Conservation (phyloP, 2,888 invertebrate species). For the Ormyrus thymus region DNA sequence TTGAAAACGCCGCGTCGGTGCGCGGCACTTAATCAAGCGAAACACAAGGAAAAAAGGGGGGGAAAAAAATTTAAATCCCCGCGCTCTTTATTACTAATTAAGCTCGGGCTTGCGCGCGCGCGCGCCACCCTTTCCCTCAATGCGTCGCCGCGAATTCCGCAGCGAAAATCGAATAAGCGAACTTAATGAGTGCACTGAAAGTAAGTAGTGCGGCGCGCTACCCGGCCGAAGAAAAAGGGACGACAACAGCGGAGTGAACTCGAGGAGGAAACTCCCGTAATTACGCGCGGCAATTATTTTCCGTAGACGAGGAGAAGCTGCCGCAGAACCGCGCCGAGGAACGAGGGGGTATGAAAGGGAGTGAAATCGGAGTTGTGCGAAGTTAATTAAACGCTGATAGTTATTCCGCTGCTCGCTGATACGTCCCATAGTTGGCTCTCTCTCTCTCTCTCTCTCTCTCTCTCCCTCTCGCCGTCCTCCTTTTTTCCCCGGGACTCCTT, state of each 20-base stretch:
- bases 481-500: no score
- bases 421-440: not conserved
- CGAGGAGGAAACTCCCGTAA: constrained; percentile 62
- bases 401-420: constrained; percentile 51
- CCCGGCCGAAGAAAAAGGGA: constrained; percentile 19
- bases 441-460: constrained; percentile 7
- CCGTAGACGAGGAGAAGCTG: constrained; percentile 55
- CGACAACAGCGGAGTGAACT: constrained; percentile 29
- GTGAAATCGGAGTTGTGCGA: constrained; percentile 64
- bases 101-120: not conserved
- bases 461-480: not conserved
- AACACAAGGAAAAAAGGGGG: not conserved
- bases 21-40: constrained; percentile 35
- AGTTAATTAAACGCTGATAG: constrained; percentile 68
- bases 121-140: not conserved
- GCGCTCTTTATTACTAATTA: constrained; percentile 45
- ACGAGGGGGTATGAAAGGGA: constrained; percentile 38
- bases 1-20: constrained; percentile 35
- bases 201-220: not conserved
- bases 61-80: not conserved
- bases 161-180: constrained; percentile 11
- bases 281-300: constrained; percentile 68
- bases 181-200: constrained; percentile 20
- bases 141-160: not conserved
- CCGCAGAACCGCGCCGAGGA: constrained; percentile 31